These are phyloP conservation scores for Sylvilagus floridanus DNA, from an alignment of 2,797 vertebrate species.

Conservation along the genomic window DNA sequence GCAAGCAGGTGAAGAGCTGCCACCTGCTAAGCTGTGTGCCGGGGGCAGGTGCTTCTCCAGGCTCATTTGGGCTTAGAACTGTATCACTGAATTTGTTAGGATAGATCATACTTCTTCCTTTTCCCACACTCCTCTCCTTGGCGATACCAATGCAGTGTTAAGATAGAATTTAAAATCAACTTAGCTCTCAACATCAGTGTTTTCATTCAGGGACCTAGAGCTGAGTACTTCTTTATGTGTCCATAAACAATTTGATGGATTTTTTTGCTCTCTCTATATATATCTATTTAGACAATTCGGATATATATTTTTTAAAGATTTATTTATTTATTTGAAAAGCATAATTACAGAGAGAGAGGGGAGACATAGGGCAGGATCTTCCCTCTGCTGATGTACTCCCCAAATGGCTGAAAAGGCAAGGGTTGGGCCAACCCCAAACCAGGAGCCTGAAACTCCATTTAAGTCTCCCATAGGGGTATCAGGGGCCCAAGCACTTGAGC, in stretches of 20 bases:
- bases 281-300: background rate
- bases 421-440: too few species aligned
- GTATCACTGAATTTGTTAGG: background rate
- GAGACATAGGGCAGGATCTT: too few species aligned
- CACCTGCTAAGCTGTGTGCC: too few species aligned
- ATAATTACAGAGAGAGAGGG: too few species aligned
- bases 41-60: background rate
- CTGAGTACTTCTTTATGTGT: background rate
- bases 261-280: background rate
- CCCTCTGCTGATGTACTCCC: too few species aligned
- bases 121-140: background rate
- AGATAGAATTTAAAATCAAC: background rate
- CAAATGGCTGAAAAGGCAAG: too few species aligned
- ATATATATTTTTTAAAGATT: too few species aligned
- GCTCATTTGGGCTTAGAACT: background rate
- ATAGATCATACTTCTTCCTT: background rate
- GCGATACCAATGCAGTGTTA: background rate
- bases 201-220: background rate
- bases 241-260: background rate
- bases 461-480: too few species aligned
- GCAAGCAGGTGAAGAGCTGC: background rate
- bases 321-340: too few species aligned
- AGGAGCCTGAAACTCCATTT: too few species aligned
- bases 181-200: background rate
- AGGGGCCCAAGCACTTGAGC: too few species aligned